A percentile compares a stretch with the other conserved stretches of the same genome.
Evolutionary conservation across 2,113 vertebrate genomes (phyloP).

Genomic region (Poeciliopsis prolifica): DNA sequence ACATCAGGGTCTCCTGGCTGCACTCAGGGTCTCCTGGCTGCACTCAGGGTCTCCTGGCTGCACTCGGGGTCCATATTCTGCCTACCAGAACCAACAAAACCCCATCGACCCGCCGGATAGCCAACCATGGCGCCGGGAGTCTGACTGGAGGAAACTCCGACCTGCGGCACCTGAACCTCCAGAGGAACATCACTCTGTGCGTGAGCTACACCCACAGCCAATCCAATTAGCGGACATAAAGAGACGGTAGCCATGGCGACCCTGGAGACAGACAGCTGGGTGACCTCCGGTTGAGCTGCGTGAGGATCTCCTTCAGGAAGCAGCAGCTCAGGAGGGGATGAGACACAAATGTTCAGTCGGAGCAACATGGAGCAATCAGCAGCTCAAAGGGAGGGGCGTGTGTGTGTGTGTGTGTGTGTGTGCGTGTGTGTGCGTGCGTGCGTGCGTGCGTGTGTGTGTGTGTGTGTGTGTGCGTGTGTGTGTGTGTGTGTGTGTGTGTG

Average conservation of each 20-base stretch:
- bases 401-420: too few relatives aligned
- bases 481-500: neutral
- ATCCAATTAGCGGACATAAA: slow-evolving; percentile 41
- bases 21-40: neutral
- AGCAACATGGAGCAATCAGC: neutral
- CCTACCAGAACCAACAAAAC: neutral
- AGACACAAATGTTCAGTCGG: neutral
- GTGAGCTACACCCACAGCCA: slow-evolving; percentile 1
- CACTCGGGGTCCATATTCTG: neutral
- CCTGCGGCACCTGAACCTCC: neutral
- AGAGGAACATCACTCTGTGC: neutral
- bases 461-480: too few relatives aligned
- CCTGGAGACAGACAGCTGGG: slow-evolving; percentile 5
- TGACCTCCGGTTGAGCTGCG: slow-evolving; percentile 30
- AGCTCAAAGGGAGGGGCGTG: too few relatives aligned
- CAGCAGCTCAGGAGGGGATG: neutral
- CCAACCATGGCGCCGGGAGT: neutral
- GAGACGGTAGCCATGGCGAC: slow-evolving; percentile 28
- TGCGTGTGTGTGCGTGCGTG: too few relatives aligned
- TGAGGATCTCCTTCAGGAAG: neutral
- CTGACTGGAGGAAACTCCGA: neutral
- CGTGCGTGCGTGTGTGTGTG: too few relatives aligned
- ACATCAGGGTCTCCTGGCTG: neutral
- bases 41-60: too few relatives aligned
- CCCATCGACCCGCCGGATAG: neutral